Conservation (phyloP, 2,888 invertebrate species). For the Ormyrus labotus region DNA sequence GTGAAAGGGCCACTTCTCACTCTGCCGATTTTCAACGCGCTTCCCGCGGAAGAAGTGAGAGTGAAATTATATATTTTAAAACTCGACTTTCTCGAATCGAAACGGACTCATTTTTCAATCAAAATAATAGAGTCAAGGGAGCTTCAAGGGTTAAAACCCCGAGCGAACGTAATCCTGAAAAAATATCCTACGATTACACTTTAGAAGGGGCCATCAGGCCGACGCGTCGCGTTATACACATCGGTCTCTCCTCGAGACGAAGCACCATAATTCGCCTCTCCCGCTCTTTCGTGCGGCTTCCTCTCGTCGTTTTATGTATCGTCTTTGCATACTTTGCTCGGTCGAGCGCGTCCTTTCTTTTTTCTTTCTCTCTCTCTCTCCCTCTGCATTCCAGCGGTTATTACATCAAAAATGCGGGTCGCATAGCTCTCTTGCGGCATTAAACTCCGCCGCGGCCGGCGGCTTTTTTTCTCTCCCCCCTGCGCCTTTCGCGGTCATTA, state of each 20-base stretch:
- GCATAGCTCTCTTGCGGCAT: neutral
- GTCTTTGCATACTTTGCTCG: slow-evolving; percentile 20
- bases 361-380: neutral
- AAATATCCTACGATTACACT: no score
- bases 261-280: slow-evolving; percentile 37
- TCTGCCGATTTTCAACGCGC: neutral
- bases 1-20: neutral
- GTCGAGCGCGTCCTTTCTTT: neutral
- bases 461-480: no score
- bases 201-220: no score
- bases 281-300: slow-evolving; percentile 26
- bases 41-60: neutral
- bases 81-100: neutral
- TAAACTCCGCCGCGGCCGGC: neutral
- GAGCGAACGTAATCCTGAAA: neutral
- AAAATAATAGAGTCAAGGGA: neutral
- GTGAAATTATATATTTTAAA: neutral
- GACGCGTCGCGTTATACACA: neutral
- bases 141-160: neutral
- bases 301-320: slow-evolving; percentile 4
- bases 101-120: neutral
- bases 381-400: slow-evolving; percentile 19
- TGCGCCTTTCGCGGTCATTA: no score
- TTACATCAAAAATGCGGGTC: slow-evolving; percentile 15
- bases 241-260: slow-evolving; percentile 4